phyloP scores from a whole-genome alignment of 2,888 invertebrate genomes.

The Sepioteuthis lessoniana region DNA sequence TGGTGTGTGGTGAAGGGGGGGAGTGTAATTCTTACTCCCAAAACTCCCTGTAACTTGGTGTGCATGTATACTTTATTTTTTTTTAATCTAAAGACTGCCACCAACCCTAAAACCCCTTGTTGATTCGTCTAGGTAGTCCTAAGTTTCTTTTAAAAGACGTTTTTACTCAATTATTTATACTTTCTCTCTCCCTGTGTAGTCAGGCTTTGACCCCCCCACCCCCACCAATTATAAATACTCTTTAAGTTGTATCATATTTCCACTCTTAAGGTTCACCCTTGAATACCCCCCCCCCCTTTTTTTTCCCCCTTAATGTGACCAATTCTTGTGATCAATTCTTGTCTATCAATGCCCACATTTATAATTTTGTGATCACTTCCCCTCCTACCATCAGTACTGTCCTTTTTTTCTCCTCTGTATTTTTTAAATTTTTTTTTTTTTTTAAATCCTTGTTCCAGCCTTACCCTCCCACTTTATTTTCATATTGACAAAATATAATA shows the following conservation, averaged over 20 bases:
- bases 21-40: no score
- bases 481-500: background rate
- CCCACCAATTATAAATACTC: no score
- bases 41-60: background rate
- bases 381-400: background rate
- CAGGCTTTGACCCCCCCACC: no score
- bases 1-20: no score
- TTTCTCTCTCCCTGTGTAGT: no score
- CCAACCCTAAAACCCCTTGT: background rate
- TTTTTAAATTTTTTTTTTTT: no score
- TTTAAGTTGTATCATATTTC: no score
- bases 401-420: background rate
- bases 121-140: background rate
- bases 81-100: background rate
- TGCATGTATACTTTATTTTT: conserved; percentile 13
- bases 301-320: background rate
- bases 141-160: background rate
- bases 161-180: background rate
- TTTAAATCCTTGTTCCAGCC: background rate
- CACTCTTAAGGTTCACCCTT: no score
- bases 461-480: background rate
- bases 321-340: background rate
- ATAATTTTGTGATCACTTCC: background rate
- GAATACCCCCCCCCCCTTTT: background rate
- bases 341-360: background rate